Evolutionary conservation across 1,140 invertebrate species (phyloP), one percentile per base, ranked within the genome.

Genomic region (Episyrphus balteatus): DNA sequence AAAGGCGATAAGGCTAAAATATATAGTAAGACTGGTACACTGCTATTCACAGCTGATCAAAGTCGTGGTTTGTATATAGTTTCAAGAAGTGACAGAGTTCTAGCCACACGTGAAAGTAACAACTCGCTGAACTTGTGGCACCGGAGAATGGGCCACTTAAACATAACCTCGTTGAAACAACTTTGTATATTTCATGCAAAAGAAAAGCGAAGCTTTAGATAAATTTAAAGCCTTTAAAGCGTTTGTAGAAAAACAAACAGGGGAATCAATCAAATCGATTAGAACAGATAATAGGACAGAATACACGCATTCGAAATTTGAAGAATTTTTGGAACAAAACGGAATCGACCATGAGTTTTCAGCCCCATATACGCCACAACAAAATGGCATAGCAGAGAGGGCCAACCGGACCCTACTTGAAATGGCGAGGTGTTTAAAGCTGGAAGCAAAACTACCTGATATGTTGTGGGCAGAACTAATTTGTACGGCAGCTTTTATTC

Each of bases 151-250:
- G 49, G 50, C 11, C 44, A 50, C 26, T 17, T 50, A 37, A 50
- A 50, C 34, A 34, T 42, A 42, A n/a, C 46, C 26, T 42, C 15
- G 32, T 19, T 47, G 8, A 36, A 38, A 13, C 12, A 38, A 18
- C 12, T 50, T 62, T 49, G 52, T 71, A 15, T 71, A 62, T 50
- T 67, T 70, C 45, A 14, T 67, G 13, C 59, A 63, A 40, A 30
- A 26, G 18, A 64, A 62, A 44, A 47, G 38, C 34, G 55, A 61
- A 44, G 47, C n/a, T 13, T 42, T 52, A 13, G 34, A 48, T 9
- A 47, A 48, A 19, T 51, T 45, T 43, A 43, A 42, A 43, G 5
- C 8, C n/a, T 51, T 51, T 39, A 38, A 46, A 21, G 36, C 1
- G 11, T 19, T 32, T 13, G 44, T 49, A 1, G 43, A 48, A 19